Conservation (phyloP, 1,140 invertebrate species). For the Pantala flavescens region DNA sequence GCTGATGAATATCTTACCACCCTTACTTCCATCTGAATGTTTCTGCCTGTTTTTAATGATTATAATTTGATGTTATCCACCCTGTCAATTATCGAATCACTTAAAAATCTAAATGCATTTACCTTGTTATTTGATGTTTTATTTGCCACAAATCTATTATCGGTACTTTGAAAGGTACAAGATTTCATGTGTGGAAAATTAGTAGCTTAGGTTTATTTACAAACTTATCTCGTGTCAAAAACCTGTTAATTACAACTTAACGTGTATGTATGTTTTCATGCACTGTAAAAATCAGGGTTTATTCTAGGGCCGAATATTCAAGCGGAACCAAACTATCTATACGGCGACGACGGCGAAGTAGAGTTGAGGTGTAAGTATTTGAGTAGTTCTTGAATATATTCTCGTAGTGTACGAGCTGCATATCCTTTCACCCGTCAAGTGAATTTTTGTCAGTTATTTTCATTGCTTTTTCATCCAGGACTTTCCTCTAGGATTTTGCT, state of each 20-base stretch:
- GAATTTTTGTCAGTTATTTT: not conserved
- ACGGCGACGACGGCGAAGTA: constrained; percentile 39
- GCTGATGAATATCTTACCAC: too few species aligned
- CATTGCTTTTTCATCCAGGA: too few species aligned
- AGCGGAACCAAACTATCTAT: constrained; percentile 41
- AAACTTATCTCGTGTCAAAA: constrained; percentile 31
- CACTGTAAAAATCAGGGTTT: constrained; percentile 21
- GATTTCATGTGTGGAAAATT: not conserved
- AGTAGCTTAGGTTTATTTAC: not conserved
- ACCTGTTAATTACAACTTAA: constrained; percentile 37
- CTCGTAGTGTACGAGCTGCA: not conserved
- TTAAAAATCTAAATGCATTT: too few species aligned
- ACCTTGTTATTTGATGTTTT: too few species aligned
- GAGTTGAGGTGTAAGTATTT: constrained; percentile 5
- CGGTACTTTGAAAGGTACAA: too few species aligned
- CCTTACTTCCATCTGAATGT: too few species aligned
- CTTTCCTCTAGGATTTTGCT: too few species aligned
- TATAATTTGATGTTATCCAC: too few species aligned
- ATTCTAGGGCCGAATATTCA: constrained; percentile 41
- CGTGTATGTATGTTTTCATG: constrained; percentile 22
- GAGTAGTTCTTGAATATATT: not conserved
- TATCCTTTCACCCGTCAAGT: not conserved
- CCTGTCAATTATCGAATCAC: too few species aligned
- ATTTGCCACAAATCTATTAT: too few species aligned
- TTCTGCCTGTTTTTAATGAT: too few species aligned